Evolutionary conservation across 37 sponge, comb jelly and placozoan species (phyloP).

Genomic region (Spongia lamella): DNA sequence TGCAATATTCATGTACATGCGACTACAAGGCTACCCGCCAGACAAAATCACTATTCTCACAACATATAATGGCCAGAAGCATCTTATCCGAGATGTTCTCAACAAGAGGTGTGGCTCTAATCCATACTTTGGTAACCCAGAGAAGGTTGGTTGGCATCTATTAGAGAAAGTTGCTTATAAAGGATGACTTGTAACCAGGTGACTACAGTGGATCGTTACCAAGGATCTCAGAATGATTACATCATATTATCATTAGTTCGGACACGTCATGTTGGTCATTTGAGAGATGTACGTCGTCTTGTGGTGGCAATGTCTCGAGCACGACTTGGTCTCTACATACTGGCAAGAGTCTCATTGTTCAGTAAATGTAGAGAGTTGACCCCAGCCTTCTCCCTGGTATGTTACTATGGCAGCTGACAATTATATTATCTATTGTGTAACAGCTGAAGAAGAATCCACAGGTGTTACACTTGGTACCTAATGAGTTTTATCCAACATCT

Average conservation of each 20-base stretch:
- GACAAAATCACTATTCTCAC: conserved; percentile 97
- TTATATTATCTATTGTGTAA: neutral
- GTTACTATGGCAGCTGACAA: conserved; percentile 1
- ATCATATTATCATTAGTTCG: conserved; percentile 97
- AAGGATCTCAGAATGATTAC: conserved; percentile 99
- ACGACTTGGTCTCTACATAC: conserved; percentile 91
- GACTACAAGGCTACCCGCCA: conserved; percentile 95
- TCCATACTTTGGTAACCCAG: conserved; percentile 94
- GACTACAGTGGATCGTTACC: conserved; percentile 97
- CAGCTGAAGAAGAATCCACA: conserved; percentile 78
- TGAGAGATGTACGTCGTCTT: conserved; percentile 93
- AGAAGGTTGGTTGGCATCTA: conserved; percentile 38
- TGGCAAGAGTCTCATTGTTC: conserved; percentile 89
- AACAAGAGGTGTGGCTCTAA: conserved; percentile 90
- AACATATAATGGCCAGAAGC: conserved; percentile 99
- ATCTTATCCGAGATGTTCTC: conserved; percentile 95
- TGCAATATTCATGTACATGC: conserved; percentile 96
- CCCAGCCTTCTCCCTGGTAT: conserved; percentile 93
- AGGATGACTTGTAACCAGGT: conserved; percentile 50
- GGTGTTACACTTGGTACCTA: conserved; percentile 77
- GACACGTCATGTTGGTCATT: conserved; percentile 89
- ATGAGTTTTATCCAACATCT: conserved; percentile 76
- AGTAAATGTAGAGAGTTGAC: conserved; percentile 85
- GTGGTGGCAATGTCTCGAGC: conserved; percentile 99
- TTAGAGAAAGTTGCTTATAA: too few relatives aligned